Evolutionary conservation across 1,140 invertebrate species (phyloP).

Genomic region (Eriocheir sinensis): DNA sequence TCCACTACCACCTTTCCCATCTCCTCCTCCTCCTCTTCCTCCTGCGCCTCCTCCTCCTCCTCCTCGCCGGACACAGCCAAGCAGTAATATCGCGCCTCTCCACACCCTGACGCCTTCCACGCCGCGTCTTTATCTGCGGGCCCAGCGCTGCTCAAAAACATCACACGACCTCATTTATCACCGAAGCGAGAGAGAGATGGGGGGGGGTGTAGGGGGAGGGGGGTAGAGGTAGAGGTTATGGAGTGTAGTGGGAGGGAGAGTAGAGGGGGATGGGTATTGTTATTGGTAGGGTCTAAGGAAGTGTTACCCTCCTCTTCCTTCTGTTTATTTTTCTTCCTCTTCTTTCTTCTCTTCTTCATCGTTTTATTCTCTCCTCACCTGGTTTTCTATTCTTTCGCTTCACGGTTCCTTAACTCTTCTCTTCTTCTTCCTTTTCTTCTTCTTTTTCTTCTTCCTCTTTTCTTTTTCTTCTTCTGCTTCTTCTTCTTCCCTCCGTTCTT

Average conservation of each 20-base stretch:
- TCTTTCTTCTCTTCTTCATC: too few species aligned
- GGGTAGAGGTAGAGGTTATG: background rate
- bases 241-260: background rate
- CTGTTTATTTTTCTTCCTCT: background rate
- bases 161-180: conserved; percentile 24
- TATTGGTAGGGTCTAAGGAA: too few species aligned
- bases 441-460: too few species aligned
- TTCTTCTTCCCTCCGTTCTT: background rate
- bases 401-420: too few species aligned
- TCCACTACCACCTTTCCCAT: too few species aligned
- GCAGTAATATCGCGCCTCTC: background rate
- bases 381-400: too few species aligned
- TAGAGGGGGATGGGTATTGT: too few species aligned
- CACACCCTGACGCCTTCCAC: background rate
- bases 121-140: background rate
- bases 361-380: too few species aligned
- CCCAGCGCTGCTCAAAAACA: background rate
- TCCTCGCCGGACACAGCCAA: background rate
- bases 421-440: background rate
- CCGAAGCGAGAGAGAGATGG: background rate
- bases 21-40: background rate
- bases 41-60: background rate
- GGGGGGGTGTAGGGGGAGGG: background rate
- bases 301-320: background rate
- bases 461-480: background rate